These are phyloP conservation scores for Rhynchophorus ferrugineus DNA, from an alignment of 1,140 invertebrate genomes.

Conservation along the genomic window DNA sequence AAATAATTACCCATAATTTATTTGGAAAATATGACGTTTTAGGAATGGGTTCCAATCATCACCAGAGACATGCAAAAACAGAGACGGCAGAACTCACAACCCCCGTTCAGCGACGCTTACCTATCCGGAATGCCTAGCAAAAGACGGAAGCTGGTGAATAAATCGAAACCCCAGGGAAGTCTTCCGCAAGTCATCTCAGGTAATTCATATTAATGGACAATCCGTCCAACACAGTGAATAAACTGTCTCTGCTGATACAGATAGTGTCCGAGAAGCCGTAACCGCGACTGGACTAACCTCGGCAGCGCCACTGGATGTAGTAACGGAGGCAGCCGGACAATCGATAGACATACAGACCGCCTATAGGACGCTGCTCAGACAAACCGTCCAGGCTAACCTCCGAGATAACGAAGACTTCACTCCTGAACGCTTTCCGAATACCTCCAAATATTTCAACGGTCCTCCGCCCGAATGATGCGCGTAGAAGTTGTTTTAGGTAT, in stretches of 20 bases:
- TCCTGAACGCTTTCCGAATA: conserved; percentile 46
- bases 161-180: conserved; percentile 41
- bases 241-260: no score
- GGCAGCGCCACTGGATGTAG: conserved; percentile 42
- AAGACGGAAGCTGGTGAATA: conserved; percentile 61
- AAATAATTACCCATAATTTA: no score
- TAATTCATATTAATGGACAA: no score
- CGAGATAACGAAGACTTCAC: conserved; percentile 45
- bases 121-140: conserved; percentile 73
- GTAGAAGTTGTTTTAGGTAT: background rate
- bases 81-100: conserved; percentile 44
- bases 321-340: conserved; percentile 37
- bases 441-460: conserved; percentile 41
- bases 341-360: conserved; percentile 42
- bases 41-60: conserved; percentile 81
- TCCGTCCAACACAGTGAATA: no score
- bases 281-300: conserved; percentile 43
- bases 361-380: conserved; percentile 42
- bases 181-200: conserved; percentile 40
- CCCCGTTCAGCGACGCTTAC: conserved; percentile 75
- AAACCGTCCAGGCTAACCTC: conserved; percentile 40
- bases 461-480: conserved; percentile 9
- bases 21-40: conserved; percentile 16
- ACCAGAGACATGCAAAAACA: conserved; percentile 62
- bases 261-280: conserved; percentile 47